Percentiles rank a stretch among this genome's conserved stretches.
Evolutionary conservation across 1,140 invertebrate species (phyloP).

Genomic region (Drosophila teissieri): DNA sequence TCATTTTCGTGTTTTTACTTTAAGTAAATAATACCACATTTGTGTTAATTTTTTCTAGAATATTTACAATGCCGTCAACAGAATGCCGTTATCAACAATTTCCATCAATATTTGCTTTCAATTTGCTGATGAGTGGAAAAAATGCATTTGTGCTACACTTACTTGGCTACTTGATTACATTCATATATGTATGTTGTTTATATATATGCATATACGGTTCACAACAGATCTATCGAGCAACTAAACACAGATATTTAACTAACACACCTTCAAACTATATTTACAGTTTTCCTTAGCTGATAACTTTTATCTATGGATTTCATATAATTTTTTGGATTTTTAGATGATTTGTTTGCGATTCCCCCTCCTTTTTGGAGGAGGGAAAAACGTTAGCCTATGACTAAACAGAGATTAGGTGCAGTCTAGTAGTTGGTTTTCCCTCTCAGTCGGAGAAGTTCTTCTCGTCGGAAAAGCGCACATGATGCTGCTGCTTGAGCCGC

Average conservation of each 20-base stretch:
- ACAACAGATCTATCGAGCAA: conserved; percentile 65
- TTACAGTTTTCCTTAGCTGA: conserved; percentile 36
- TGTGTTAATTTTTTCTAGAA: conserved; percentile 40
- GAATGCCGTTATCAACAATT: conserved; percentile 30
- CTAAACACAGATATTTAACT: conserved; percentile 72
- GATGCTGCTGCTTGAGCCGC: conserved; percentile 78
- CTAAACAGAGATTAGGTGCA: conserved; percentile 80
- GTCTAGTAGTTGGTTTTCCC: conserved; percentile 69
- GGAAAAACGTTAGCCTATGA: conserved; percentile 37
- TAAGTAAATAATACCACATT: conserved; percentile 74
- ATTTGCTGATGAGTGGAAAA: conserved; percentile 61
- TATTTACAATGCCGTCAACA: conserved; percentile 50
- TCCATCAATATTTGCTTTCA: conserved; percentile 32
- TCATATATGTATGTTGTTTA: conserved; percentile 23
- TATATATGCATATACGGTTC: conserved; percentile 57
- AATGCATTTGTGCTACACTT: conserved; percentile 69
- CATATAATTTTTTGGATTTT: conserved; percentile 31
- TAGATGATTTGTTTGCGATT: conserved; percentile 43
- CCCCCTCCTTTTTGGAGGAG: background rate
- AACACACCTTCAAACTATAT: conserved; percentile 60
- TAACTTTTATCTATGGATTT: conserved; percentile 50
- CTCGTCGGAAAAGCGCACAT: conserved; percentile 82
- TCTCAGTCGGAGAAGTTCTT: conserved; percentile 81
- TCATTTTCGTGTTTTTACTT: conserved; percentile 55
- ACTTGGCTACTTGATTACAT: conserved; percentile 41